phyloP scores from a whole-genome alignment of 2,888 invertebrate genomes.

The Lochmaea crataegi region DNA sequence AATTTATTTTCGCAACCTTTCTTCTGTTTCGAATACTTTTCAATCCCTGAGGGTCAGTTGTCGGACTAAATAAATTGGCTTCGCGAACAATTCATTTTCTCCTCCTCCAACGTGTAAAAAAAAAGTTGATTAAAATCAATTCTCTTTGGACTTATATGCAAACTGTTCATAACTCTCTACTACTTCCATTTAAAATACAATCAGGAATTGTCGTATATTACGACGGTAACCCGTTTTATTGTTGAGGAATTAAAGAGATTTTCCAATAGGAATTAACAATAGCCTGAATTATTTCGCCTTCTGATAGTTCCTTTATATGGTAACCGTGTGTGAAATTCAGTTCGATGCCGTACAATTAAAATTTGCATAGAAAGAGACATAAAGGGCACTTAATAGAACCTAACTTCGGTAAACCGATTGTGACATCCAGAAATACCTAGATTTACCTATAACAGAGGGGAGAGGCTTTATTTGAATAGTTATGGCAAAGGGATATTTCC shows the following conservation, averaged over 20 bases:
- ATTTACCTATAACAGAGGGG: background rate
- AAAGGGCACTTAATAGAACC: background rate
- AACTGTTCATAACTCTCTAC: too few species aligned
- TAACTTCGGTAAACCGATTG: background rate
- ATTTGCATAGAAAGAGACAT: conserved; percentile 4
- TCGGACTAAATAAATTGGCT: conserved; percentile 4
- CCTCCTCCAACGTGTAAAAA: too few species aligned
- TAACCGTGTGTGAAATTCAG: conserved; percentile 4
- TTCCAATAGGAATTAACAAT: background rate
- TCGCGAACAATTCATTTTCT: background rate
- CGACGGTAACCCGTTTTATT: background rate
- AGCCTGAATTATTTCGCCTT: background rate
- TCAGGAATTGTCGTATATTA: too few species aligned
- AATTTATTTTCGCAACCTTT: conserved; percentile 17
- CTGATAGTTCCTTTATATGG: background rate
- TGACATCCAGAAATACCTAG: background rate
- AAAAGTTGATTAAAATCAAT: too few species aligned
- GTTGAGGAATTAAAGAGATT: background rate
- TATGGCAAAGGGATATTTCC: too few species aligned
- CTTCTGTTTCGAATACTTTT: conserved; percentile 7
- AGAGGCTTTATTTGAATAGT: background rate
- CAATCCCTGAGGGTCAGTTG: background rate
- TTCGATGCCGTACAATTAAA: background rate
- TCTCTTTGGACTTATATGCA: too few species aligned
- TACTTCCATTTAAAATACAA: too few species aligned